Base-by-base conservation (phyloP, 2,113 vertebrate species). In the Ancistrus triradiatus region DNA sequence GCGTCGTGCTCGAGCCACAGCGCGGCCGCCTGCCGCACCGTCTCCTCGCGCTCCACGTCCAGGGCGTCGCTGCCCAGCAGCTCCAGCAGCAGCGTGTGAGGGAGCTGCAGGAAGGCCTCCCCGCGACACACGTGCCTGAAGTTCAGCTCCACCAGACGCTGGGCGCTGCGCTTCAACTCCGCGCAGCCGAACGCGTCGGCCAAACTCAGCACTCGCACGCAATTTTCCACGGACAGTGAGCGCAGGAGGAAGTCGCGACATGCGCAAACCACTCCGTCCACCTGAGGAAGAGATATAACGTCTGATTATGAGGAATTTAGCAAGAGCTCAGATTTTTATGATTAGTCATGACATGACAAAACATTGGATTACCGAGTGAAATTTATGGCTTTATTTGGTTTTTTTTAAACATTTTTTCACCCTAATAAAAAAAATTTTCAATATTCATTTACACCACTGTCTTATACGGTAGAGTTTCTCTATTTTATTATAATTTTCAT, bases 91-190 rank as follows among this genome's bases (percentile, higher is more conserved):
- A 99, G 87, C 62, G 98, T 94, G 21, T 98, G 95, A 6, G 94
- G 95, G 44, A 99, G 89, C 76, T 98, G 95, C 72, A 99, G 89
- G 85, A 99, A 99, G 48, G 95, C 91, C 51, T 97, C 95, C 81
- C 95, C 95, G 43, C 88, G 90, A 83, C 92, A 97, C 38, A 99
- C 94, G 33, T 90, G 86, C 0, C 95, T 91, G 83, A 99, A 99
- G 81, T 98, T 98, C 87, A 98, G 94, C 78, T 99, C 97, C 72
- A 99, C 94, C 95, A 98, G 98, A 62, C 95, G 92, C 75, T 98
- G 97, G 69, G 95, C 93, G 40, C 90, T 93, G 78, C 95, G 92
- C 82, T 99, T 98, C 19, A 99, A 76, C 78, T 98, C 95, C n/a
- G 87, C 90, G 59, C 95, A 98, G 80, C 94, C 97, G 87, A 96